A percentile compares a stretch with the other conserved stretches of the same genome.
Conservation (phyloP, 2,888 invertebrate species). For the Reticulitermes lucifugus region DNA sequence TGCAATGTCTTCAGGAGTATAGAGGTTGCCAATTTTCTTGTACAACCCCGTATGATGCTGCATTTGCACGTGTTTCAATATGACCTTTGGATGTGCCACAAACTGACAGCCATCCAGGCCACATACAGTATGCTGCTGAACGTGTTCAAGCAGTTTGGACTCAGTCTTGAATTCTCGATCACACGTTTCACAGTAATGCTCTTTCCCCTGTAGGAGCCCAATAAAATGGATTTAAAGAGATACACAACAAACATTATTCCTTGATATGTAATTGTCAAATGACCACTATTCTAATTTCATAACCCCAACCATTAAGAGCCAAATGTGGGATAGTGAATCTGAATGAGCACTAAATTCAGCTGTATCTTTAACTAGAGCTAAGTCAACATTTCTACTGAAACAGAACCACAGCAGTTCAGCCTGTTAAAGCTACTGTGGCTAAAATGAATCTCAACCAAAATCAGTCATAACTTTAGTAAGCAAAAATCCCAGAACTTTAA, state of each 20-base stretch:
- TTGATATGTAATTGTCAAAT: too few species aligned
- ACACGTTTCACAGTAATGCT: slow-evolving; percentile 82
- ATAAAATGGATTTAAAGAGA: neutral
- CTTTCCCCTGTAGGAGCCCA: slow-evolving; percentile 50
- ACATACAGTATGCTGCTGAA: slow-evolving; percentile 81
- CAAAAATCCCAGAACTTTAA: neutral
- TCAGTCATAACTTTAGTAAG: neutral
- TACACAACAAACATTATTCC: neutral
- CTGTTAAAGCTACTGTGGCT: too few species aligned
- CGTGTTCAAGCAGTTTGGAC: slow-evolving; percentile 74
- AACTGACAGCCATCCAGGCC: slow-evolving; percentile 85
- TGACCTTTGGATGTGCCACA: slow-evolving; percentile 80
- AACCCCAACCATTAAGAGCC: neutral
- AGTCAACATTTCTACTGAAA: neutral
- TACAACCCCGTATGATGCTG: slow-evolving; percentile 89
- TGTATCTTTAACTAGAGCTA: neutral
- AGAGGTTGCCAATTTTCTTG: slow-evolving; percentile 78
- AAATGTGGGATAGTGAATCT: neutral
- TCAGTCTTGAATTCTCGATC: slow-evolving; percentile 77
- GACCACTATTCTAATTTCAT: neutral
- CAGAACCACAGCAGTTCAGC: neutral
- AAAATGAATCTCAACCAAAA: neutral
- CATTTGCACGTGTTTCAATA: slow-evolving; percentile 83
- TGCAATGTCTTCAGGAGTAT: slow-evolving; percentile 83
- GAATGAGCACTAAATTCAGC: neutral